Percentiles rank a stretch among this genome's conserved stretches.
Evolutionary conservation across 2,888 invertebrate genomes (phyloP).

Genomic region (Drosophila rubida): DNA sequence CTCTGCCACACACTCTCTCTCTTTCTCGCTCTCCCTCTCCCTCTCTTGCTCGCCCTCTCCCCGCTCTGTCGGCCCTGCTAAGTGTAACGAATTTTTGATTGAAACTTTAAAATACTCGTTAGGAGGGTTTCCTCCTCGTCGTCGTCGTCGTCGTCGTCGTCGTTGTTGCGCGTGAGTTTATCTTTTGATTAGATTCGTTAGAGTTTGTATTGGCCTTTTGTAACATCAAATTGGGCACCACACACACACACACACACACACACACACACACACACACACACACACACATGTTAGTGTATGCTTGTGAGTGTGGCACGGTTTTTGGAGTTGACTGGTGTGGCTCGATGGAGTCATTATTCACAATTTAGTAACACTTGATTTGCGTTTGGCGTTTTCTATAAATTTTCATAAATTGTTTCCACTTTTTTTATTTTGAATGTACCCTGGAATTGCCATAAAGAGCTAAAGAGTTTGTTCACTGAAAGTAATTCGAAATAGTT

Average conservation of each 20-base stretch:
- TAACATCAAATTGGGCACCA: slow-evolving; percentile 63
- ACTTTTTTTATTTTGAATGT: slow-evolving; percentile 21
- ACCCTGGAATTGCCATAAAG: slow-evolving; percentile 2
- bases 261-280: neutral
- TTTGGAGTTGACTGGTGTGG: slow-evolving; percentile 13
- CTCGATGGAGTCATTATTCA: slow-evolving; percentile 76
- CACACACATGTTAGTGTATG: too few relatives aligned
- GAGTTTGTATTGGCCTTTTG: slow-evolving; percentile 71
- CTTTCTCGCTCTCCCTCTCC: neutral
- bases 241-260: neutral
- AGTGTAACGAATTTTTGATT: slow-evolving; percentile 81
- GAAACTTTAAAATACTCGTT: slow-evolving; percentile 79
- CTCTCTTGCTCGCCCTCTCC: neutral
- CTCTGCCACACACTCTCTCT: slow-evolving; percentile 41
- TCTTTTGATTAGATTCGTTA: slow-evolving; percentile 80
- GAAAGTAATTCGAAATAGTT: too few relatives aligned
- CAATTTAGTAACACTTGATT: slow-evolving; percentile 81
- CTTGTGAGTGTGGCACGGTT: slow-evolving; percentile 15
- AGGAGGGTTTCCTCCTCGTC: slow-evolving; percentile 61
- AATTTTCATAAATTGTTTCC: slow-evolving; percentile 68
- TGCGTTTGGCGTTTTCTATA: slow-evolving; percentile 73
- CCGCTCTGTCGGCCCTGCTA: slow-evolving; percentile 28
- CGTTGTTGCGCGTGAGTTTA: slow-evolving; percentile 73
- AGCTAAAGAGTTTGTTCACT: neutral
- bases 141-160: slow-evolving; percentile 38